A percentile compares a stretch with the other conserved stretches of the same genome.
phyloP scores from a whole-genome alignment of 2,888 invertebrate genomes.

The Endomychus coccineus region DNA sequence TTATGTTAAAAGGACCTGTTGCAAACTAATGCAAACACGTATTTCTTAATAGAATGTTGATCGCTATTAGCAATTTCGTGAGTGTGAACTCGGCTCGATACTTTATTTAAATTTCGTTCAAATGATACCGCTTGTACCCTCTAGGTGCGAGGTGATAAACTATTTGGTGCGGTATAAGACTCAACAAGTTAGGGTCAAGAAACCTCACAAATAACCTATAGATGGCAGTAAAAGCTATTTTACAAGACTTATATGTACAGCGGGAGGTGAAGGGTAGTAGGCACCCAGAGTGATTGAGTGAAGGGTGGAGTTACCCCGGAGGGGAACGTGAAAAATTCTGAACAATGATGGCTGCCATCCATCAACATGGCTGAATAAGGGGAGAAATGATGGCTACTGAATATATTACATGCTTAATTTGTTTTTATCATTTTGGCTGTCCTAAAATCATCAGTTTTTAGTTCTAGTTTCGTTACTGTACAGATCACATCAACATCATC shows the following conservation, averaged over 20 bases:
- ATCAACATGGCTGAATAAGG: constrained; percentile 49
- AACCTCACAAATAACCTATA: constrained; percentile 42
- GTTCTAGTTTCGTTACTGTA: too few species aligned
- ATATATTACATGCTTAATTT: constrained; percentile 18
- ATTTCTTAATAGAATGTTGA: too few species aligned
- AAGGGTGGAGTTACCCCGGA: constrained; percentile 49
- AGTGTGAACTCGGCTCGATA: too few species aligned
- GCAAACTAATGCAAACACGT: too few species aligned
- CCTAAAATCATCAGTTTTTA: too few species aligned
- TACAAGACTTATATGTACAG: constrained; percentile 14
- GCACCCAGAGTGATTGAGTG: constrained; percentile 49
- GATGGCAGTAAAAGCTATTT: constrained; percentile 40
- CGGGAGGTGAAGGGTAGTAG: constrained; percentile 1
- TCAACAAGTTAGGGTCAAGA: constrained; percentile 40
- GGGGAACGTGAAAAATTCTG: constrained; percentile 41
- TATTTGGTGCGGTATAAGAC: constrained; percentile 34
- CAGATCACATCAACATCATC: too few species aligned
- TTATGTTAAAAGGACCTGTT: too few species aligned
- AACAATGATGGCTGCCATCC: constrained; percentile 55
- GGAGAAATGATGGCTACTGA: constrained; percentile 25
- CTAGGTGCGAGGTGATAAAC: constrained; percentile 43
- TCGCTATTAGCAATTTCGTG: too few species aligned
- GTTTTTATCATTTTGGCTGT: too few species aligned
- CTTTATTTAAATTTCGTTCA: too few species aligned
- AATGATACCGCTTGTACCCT: constrained; percentile 31